Percentiles rank a stretch among this genome's conserved stretches.
Evolutionary conservation across 2,113 vertebrate genomes (phyloP).

Genomic region (human): GRCh38 chr14:27999001-27999500

Average conservation of each 20-base stretch:
- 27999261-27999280: not conserved
- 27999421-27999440: not conserved
- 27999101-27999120: not conserved
- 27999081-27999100: not conserved
- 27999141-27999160: not conserved
- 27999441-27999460: not conserved
- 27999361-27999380: not conserved
- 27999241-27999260: not conserved
- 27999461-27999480: not conserved
- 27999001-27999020: not conserved
- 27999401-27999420: not conserved
- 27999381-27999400: not conserved
- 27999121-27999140: not conserved
- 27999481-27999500: not conserved
- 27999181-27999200: not conserved
- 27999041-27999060: not conserved
- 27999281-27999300: not conserved
- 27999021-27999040: not conserved
- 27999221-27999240: not conserved
- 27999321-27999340: not conserved
- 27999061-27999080: not conserved
- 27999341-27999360: not conserved
- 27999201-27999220: not conserved
- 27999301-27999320: not conserved
- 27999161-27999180: not conserved